These are phyloP conservation scores for Falco naumanni DNA, from an alignment of 2,797 vertebrate species.

Conservation along the genomic window DNA sequence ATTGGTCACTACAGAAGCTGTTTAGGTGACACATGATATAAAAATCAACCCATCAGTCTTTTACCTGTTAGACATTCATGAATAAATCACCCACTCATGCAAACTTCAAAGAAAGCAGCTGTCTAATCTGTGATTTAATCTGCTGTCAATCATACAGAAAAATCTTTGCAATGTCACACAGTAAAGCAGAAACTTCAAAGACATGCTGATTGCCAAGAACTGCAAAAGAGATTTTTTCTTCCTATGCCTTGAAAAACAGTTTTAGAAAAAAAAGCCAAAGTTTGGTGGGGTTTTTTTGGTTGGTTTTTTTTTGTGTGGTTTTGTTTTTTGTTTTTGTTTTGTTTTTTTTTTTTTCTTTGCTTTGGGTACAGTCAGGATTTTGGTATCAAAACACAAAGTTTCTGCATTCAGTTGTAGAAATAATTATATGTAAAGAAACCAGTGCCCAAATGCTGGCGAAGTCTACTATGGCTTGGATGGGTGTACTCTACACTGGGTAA, in stretches of 20 bases:
- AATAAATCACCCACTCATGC: neutral
- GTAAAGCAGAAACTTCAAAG: constrained; percentile 43
- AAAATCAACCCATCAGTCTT: neutral
- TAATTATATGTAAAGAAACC: neutral
- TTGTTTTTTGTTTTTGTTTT: neutral
- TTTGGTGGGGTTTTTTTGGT: neutral
- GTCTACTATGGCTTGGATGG: neutral
- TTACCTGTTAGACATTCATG: neutral
- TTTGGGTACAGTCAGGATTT: neutral
- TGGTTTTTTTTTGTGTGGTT: neutral
- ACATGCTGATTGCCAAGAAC: neutral
- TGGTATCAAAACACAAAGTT: neutral
- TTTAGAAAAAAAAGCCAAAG: neutral
- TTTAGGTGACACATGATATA: neutral
- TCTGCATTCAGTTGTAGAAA: neutral
- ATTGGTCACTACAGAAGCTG: neutral
- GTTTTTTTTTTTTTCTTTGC: neutral
- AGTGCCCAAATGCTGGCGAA: neutral
- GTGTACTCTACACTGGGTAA: no score
- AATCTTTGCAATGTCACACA: constrained; percentile 2
- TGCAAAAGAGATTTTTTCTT: neutral
- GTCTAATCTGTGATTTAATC: constrained; percentile 38
- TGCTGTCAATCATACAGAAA: constrained; percentile 1
- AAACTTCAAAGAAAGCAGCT: constrained; percentile 36
- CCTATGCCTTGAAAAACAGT: neutral